Conservation (phyloP, 2,113 vertebrate genomes). For the Scomber scombrus region DNA sequence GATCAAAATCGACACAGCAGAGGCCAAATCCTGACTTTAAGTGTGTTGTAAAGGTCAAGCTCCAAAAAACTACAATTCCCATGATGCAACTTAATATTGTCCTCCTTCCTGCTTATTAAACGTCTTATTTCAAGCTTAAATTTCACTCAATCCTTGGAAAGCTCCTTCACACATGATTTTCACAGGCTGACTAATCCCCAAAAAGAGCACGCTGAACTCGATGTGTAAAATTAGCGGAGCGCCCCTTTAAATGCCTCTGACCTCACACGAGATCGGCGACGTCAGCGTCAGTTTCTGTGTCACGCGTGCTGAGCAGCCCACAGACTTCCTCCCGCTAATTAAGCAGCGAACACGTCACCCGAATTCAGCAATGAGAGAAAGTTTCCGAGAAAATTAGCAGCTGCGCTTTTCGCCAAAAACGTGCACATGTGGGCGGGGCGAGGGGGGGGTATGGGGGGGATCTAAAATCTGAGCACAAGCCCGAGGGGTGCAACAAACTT, state of each 20-base stretch:
- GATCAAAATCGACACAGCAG: too few relatives aligned
- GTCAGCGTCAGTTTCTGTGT: background rate
- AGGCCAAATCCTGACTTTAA: too few relatives aligned
- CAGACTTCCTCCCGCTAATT: slow-evolving; percentile 41
- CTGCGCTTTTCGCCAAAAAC: background rate
- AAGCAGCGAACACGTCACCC: slow-evolving; percentile 32
- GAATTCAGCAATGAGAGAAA: slow-evolving; percentile 15
- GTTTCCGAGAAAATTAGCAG: slow-evolving; percentile 17
- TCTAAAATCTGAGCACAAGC: slow-evolving; percentile 16
- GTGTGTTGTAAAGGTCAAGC: too few relatives aligned
- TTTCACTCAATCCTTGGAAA: too few relatives aligned
- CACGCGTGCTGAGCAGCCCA: slow-evolving; percentile 10
- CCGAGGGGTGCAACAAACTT: slow-evolving; percentile 4
- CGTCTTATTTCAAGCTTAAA: too few relatives aligned
- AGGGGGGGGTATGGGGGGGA: slow-evolving; percentile 8
- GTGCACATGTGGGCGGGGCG: background rate
- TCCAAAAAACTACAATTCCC: too few relatives aligned
- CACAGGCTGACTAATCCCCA: too few relatives aligned
- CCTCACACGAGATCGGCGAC: background rate
- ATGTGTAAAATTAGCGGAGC: too few relatives aligned
- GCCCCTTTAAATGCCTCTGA: background rate
- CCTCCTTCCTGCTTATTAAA: too few relatives aligned
- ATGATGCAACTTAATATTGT: too few relatives aligned
- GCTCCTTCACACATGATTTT: too few relatives aligned
- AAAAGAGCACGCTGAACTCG: too few relatives aligned